Conservation (phyloP, 2,113 vertebrate species). For the Hyla sarda region DNA sequence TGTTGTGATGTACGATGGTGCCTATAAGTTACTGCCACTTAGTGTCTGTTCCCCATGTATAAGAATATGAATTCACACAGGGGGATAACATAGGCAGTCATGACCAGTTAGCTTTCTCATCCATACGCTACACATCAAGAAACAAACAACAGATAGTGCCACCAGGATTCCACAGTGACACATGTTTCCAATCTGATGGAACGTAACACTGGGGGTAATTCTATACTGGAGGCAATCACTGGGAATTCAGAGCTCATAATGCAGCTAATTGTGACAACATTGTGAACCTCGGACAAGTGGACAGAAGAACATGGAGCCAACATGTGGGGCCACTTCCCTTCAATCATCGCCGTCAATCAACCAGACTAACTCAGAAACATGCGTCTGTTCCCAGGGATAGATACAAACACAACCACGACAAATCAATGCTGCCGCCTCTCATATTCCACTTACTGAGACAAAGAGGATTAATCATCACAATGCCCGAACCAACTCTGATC, state of each 20-base stretch:
- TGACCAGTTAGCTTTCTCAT: not conserved
- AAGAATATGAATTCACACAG: not conserved
- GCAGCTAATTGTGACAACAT: not conserved
- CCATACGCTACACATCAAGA: not conserved
- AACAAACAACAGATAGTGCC: not conserved
- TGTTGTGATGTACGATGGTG: no score
- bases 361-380: not conserved
- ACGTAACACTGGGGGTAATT: not conserved
- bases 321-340: not conserved
- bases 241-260: not conserved
- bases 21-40: no score
- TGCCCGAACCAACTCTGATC: not conserved
- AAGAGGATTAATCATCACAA: not conserved
- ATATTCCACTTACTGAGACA: not conserved
- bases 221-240: not conserved
- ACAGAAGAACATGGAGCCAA: not conserved
- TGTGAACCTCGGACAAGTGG: not conserved
- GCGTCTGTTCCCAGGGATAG: not conserved
- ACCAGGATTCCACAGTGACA: not conserved
- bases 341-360: not conserved
- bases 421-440: not conserved
- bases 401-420: not conserved
- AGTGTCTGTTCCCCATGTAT: no score
- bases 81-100: not conserved
- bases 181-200: constrained; percentile 7